A percentile compares a stretch with the other conserved stretches of the same genome.
These are phyloP conservation scores for Dolichotis patagonum DNA, from an alignment of 2,113 vertebrate species.

Conservation along the genomic window DNA sequence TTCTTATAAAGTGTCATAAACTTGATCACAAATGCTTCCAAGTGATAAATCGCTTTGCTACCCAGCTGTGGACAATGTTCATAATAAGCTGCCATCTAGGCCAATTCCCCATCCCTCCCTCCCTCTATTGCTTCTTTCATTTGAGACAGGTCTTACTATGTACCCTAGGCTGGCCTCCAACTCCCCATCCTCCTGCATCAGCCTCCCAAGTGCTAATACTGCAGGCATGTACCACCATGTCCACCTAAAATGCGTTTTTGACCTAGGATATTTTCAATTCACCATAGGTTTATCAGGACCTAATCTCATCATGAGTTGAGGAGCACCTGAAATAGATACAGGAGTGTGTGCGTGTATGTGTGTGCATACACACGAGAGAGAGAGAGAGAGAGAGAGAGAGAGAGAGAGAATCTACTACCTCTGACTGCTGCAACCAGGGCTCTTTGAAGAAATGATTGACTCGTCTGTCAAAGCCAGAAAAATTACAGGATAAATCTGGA, in stretches of 20 bases:
- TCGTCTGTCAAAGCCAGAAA: background rate
- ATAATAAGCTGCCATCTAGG: conserved; percentile 95
- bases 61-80: conserved; percentile 96
- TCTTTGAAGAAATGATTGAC: background rate
- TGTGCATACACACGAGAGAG: too few species aligned
- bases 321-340: background rate
- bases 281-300: background rate
- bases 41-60: conserved; percentile 96
- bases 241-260: background rate
- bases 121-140: background rate
- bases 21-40: conserved; percentile 97
- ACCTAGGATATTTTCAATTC: background rate
- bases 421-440: background rate
- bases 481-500: background rate
- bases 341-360: background rate
- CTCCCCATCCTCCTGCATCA: background rate
- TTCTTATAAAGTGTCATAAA: conserved; percentile 99
- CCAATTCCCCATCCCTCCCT: conserved; percentile 88
- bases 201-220: background rate
- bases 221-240: background rate
- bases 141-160: background rate
- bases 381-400: too few species aligned
- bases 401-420: background rate
- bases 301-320: background rate
- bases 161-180: background rate